Percentiles rank a stretch among this genome's conserved stretches.
phyloP scores from a whole-genome alignment of 2,797 vertebrate species.

The Typhlichthys subterraneus region DNA sequence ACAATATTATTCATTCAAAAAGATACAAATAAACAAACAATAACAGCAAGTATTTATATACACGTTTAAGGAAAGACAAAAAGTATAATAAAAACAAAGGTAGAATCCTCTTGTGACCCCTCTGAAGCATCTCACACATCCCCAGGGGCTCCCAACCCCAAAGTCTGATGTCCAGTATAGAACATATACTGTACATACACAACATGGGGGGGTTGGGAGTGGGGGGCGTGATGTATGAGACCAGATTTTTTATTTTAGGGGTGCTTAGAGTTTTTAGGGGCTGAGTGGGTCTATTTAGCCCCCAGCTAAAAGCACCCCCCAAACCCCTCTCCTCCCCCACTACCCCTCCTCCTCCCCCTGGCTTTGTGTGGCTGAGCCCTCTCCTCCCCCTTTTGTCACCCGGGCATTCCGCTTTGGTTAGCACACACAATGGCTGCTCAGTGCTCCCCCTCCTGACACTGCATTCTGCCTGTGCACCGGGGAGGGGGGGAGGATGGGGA shows the following conservation, averaged over 20 bases:
- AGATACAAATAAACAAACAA: too few relatives aligned
- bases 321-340: slow-evolving; percentile 37
- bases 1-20: too few relatives aligned
- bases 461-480: slow-evolving; percentile 82
- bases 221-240: slow-evolving; percentile 25
- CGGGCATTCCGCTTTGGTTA: slow-evolving; percentile 99
- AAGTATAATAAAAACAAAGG: too few relatives aligned
- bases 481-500: slow-evolving; percentile 65
- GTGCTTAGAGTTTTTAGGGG: slow-evolving; percentile 71
- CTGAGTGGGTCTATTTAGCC: slow-evolving; percentile 80
- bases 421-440: slow-evolving; percentile 94
- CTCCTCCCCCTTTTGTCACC: slow-evolving; percentile 96
- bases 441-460: slow-evolving; percentile 87
- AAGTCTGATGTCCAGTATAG: slow-evolving; percentile 8
- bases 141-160: not conserved
- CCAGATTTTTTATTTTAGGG: slow-evolving; percentile 53
- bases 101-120: too few relatives aligned
- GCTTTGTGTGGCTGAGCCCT: slow-evolving; percentile 88
- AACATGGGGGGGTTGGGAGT: slow-evolving; percentile 41
- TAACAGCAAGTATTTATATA: too few relatives aligned
- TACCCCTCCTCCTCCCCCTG: slow-evolving; percentile 81
- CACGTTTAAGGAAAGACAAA: too few relatives aligned
- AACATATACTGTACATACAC: slow-evolving; percentile 45
- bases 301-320: slow-evolving; percentile 58
- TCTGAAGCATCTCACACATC: too few relatives aligned